Evolutionary conservation across 1,140 invertebrate species (phyloP).

Genomic region (Psix sp.): DNA sequence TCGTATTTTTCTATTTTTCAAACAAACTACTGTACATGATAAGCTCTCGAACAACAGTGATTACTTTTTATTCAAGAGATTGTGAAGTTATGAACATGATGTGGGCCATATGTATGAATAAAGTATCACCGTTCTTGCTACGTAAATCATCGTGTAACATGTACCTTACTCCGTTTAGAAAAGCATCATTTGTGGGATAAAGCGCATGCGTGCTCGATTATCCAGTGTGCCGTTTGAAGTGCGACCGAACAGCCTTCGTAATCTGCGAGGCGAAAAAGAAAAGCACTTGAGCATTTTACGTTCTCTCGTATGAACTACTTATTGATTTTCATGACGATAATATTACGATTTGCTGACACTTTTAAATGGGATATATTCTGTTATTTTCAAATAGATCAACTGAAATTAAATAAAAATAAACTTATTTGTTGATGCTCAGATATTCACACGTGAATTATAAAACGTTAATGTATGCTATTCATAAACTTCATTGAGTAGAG

Average conservation of each 20-base stretch:
- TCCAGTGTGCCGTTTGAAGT: slow-evolving; percentile 33
- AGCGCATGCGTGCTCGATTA: slow-evolving; percentile 50
- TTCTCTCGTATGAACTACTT: slow-evolving; percentile 24
- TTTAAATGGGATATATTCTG: not conserved
- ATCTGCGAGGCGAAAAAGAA: slow-evolving; percentile 31
- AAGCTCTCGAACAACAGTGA: slow-evolving; percentile 40
- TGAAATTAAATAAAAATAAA: slow-evolving; percentile 26
- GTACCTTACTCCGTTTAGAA: slow-evolving; percentile 33
- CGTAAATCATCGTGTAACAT: slow-evolving; percentile 53
- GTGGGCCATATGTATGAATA: slow-evolving; percentile 49
- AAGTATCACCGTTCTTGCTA: slow-evolving; percentile 52
- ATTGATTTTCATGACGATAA: slow-evolving; percentile 47
- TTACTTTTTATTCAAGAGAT: slow-evolving; percentile 53
- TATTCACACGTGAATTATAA: slow-evolving; percentile 10
- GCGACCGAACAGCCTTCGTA: slow-evolving; percentile 27
- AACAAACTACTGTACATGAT: slow-evolving; percentile 51
- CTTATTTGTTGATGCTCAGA: slow-evolving; percentile 35
- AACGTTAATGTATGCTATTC: slow-evolving; percentile 54
- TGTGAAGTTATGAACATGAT: slow-evolving; percentile 49
- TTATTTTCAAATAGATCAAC: slow-evolving; percentile 31
- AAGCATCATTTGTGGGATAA: slow-evolving; percentile 31
- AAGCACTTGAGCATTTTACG: slow-evolving; percentile 27
- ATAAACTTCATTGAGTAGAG: slow-evolving; percentile 40
- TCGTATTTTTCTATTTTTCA: slow-evolving; percentile 34
- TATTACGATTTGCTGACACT: slow-evolving; percentile 20